Percentiles rank a stretch among this genome's conserved stretches.
These are phyloP conservation scores for Minunthozetes semirufus DNA, from an alignment of 2,888 invertebrate species.

Conservation along the genomic window DNA sequence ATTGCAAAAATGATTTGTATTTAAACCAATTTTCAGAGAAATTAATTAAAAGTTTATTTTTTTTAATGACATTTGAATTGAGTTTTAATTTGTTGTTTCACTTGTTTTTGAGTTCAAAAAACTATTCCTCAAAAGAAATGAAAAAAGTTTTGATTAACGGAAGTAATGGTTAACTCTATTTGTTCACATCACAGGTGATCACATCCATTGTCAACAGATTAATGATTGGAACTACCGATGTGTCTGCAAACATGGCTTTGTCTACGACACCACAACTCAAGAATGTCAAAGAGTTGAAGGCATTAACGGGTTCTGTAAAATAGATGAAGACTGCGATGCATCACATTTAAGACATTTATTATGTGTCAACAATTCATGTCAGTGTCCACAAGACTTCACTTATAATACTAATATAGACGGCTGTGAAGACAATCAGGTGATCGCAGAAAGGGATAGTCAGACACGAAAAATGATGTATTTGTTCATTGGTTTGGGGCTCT, in stretches of 20 bases:
- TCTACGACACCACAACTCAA: constrained; percentile 9
- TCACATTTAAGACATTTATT: constrained; percentile 4
- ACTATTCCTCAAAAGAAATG: background rate
- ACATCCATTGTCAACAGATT: constrained; percentile 17
- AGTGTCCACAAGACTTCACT: constrained; percentile 27
- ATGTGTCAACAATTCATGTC: constrained; percentile 29
- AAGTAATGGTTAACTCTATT: background rate
- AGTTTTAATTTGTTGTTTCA: background rate
- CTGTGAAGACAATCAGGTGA: constrained; percentile 22
- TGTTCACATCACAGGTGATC: too few relatives aligned
- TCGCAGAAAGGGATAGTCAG: constrained; percentile 21
- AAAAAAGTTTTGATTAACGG: background rate
- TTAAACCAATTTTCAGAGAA: too few relatives aligned
- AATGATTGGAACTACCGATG: constrained; percentile 33
- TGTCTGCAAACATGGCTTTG: constrained; percentile 32
- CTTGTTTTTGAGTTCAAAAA: background rate
- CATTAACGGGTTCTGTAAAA: constrained; percentile 19
- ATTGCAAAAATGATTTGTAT: too few relatives aligned
- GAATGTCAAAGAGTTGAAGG: constrained; percentile 22
- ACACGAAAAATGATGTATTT: constrained; percentile 25
- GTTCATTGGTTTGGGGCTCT: constrained; percentile 21
- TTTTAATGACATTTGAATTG: background rate
- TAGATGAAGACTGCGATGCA: constrained; percentile 23
- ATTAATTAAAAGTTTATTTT: too few relatives aligned
- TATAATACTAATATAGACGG: constrained; percentile 32